A percentile compares a stretch with the other conserved stretches of the same genome.
Conservation (phyloP, 23 tunicate genomes). For the Diplosoma virens region DNA sequence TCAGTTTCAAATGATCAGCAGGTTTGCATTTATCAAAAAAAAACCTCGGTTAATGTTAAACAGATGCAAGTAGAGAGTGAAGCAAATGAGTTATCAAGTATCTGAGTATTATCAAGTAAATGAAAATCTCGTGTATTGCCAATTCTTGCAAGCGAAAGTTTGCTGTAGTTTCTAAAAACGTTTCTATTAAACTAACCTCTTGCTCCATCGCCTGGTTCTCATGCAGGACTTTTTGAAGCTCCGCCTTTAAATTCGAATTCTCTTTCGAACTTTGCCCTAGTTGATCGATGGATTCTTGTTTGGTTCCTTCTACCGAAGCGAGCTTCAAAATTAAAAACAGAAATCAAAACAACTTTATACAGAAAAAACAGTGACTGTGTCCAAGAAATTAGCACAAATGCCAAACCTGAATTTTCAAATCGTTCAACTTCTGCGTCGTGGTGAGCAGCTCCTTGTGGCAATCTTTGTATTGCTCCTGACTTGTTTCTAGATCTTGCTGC, state of each 20-base stretch:
- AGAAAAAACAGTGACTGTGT: background rate
- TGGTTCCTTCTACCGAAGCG: constrained; percentile 71
- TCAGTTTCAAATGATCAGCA: no score
- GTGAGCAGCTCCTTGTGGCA: constrained; percentile 70
- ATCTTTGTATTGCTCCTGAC: constrained; percentile 74
- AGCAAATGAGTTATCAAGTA: no score
- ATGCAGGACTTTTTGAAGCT: constrained; percentile 78
- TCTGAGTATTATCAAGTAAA: no score
- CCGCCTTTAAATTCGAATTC: constrained; percentile 71
- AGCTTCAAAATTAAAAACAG: no score
- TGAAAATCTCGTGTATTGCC: no score
- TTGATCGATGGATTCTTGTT: constrained; percentile 80
- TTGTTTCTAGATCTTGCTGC: constrained; percentile 69
- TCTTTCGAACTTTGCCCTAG: constrained; percentile 78
- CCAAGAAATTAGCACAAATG: background rate
- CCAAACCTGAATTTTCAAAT: constrained; percentile 58
- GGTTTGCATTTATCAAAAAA: no score
- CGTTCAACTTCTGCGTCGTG: constrained; percentile 57
- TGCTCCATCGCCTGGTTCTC: constrained; percentile 85
- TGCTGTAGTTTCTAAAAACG: no score
- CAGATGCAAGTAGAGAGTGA: no score
- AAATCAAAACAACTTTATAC: background rate
- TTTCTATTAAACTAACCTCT: no score
- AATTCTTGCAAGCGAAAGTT: no score
- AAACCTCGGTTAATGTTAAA: no score